These are phyloP conservation scores for Salvelinus namaycush DNA, from an alignment of 2,113 vertebrate genomes.

Conservation along the genomic window DNA sequence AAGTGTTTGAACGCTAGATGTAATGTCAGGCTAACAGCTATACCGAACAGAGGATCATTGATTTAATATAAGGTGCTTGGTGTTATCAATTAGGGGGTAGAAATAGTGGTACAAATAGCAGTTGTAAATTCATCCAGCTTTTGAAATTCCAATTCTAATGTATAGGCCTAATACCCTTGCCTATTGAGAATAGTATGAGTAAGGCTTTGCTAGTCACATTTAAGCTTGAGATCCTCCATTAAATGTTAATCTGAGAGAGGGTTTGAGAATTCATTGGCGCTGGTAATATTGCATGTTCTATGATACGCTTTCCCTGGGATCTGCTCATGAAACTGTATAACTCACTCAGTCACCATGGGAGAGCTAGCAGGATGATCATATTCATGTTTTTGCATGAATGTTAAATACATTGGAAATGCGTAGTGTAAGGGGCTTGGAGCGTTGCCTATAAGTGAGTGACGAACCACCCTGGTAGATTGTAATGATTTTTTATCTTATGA, in stretches of 20 bases:
- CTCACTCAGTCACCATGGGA: conserved; percentile 43
- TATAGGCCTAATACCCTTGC: too few species aligned
- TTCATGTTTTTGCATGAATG: conserved; percentile 43
- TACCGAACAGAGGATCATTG: neutral
- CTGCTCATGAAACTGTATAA: conserved; percentile 51
- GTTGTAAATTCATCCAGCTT: conserved; percentile 31
- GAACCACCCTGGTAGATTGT: too few species aligned
- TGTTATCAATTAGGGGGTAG: neutral
- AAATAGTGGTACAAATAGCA: neutral
- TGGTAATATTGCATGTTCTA: conserved; percentile 33
- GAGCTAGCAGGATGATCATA: conserved; percentile 24
- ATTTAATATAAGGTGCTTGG: neutral
- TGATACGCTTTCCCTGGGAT: conserved; percentile 47
- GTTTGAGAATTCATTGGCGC: conserved; percentile 31
- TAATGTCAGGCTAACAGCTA: too few species aligned
- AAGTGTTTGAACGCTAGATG: too few species aligned
- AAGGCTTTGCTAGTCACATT: conserved; percentile 22
- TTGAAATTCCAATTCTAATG: conserved; percentile 3
- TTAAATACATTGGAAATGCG: conserved; percentile 17
- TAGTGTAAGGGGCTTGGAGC: conserved; percentile 40
- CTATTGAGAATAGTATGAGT: conserved; percentile 11
- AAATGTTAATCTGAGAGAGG: conserved; percentile 51
- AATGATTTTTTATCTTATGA: too few species aligned
- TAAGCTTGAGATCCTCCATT: conserved; percentile 40
- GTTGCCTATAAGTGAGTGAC: neutral